Conservation (phyloP, 37 sponge, comb jelly and placozoan species). For the Spongilla lacustris region DNA sequence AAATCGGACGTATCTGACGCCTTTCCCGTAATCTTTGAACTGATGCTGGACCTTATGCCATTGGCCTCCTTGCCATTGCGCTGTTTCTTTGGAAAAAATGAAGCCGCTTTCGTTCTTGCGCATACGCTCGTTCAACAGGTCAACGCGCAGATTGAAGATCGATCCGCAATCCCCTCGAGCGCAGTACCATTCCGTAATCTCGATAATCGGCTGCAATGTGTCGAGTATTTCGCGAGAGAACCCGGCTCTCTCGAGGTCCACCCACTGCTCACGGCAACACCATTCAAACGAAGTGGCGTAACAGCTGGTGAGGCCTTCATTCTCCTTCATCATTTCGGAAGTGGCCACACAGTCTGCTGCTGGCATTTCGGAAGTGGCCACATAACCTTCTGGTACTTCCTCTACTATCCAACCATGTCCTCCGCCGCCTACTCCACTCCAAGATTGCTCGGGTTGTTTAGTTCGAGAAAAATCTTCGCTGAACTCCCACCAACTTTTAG, state of each 20-base stretch:
- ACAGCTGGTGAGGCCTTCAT: slow-evolving; percentile 25
- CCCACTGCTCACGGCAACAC: slow-evolving; percentile 42
- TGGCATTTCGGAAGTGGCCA: too few relatives aligned
- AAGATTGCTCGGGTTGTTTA: too few relatives aligned
- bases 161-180: slow-evolving; percentile 63
- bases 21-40: too few relatives aligned
- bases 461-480: too few relatives aligned
- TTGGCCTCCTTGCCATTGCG: slow-evolving; percentile 54
- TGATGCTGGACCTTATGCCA: slow-evolving; percentile 36
- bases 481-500: too few relatives aligned
- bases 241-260: slow-evolving; percentile 23
- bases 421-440: too few relatives aligned
- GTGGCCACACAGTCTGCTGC: too few relatives aligned
- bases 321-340: too few relatives aligned
- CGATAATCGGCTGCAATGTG: too few relatives aligned
- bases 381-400: too few relatives aligned
- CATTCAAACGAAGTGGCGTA: slow-evolving; percentile 54
- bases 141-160: too few relatives aligned
- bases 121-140: slow-evolving; percentile 19
- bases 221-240: slow-evolving; percentile 16
- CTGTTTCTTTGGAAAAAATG: slow-evolving; percentile 11
- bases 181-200: slow-evolving; percentile 61
- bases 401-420: too few relatives aligned
- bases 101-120: not conserved
- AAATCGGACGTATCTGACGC: slow-evolving; percentile 52